phyloP scores from a whole-genome alignment of 2,888 invertebrate genomes.

The Euplexia lucipara region DNA sequence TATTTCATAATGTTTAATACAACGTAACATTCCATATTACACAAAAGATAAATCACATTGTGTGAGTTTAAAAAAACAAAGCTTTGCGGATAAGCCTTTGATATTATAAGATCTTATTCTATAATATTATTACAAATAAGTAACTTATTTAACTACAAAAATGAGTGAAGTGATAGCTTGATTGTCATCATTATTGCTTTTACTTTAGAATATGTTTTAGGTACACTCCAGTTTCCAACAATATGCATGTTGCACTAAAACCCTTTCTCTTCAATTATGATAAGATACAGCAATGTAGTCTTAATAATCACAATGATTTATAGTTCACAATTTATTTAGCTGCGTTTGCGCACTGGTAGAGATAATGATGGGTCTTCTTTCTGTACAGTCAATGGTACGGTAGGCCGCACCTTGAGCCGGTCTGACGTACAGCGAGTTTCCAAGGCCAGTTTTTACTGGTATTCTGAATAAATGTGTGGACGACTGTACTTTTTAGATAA shows the following conservation, averaged over 20 bases:
- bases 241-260: no score
- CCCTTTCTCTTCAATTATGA: conserved; percentile 6
- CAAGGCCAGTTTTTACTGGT: no score
- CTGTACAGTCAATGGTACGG: no score
- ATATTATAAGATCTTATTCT: conserved; percentile 39
- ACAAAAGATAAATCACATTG: conserved; percentile 35
- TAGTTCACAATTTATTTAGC: background rate
- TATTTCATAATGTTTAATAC: conserved; percentile 46
- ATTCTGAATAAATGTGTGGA: no score
- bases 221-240: background rate
- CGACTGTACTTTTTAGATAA: no score
- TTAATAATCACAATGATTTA: background rate
- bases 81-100: conserved; percentile 29
- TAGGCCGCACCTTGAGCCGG: no score
- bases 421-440: no score
- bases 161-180: conserved; percentile 29
- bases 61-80: conserved; percentile 28
- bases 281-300: conserved; percentile 6
- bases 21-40: conserved; percentile 51
- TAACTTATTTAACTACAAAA: conserved; percentile 42
- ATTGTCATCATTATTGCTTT: conserved; percentile 44
- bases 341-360: background rate
- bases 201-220: conserved; percentile 8
- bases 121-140: conserved; percentile 42
- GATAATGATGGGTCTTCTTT: background rate